Percentiles rank a stretch among this genome's conserved stretches.
phyloP scores from a whole-genome alignment of 1,140 invertebrate genomes.

The Cotesia vestalis region DNA sequence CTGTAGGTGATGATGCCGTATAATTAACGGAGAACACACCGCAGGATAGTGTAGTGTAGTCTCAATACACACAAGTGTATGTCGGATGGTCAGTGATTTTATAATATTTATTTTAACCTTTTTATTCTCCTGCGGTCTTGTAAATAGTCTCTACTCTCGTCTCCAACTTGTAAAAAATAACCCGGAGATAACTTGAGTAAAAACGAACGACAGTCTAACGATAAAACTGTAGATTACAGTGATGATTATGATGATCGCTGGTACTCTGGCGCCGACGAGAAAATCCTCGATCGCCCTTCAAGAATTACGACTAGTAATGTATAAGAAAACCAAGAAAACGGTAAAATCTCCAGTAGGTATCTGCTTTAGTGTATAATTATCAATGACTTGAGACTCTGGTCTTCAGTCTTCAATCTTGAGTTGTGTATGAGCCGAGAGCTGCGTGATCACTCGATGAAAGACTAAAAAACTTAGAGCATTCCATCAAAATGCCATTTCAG shows the following conservation, averaged over 20 bases:
- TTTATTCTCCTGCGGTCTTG: not conserved
- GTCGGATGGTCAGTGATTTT: no score
- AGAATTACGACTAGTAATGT: constrained; percentile 9
- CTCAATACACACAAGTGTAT: no score
- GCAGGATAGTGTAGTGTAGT: not conserved
- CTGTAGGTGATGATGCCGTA: not conserved
- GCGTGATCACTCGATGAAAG: not conserved
- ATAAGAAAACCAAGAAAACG: constrained; percentile 14
- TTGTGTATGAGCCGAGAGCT: no score
- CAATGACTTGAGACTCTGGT: not conserved
- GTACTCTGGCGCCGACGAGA: constrained; percentile 21
- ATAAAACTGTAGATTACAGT: no score
- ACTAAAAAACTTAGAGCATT: not conserved
- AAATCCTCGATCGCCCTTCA: constrained; percentile 21
- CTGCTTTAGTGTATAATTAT: constrained; percentile 19
- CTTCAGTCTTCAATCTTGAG: no score
- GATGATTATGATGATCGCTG: no score
- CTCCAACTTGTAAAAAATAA: not conserved
- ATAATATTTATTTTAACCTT: constrained; percentile 6
- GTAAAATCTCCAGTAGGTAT: not conserved
- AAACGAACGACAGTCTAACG: constrained; percentile 7
- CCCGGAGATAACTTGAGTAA: not conserved
- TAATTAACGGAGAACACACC: constrained; percentile 17
- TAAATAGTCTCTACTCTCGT: not conserved
- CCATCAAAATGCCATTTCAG: constrained; percentile 7